These are phyloP conservation scores for Zootoca vivipara DNA, from an alignment of 2,113 vertebrate genomes.

Conservation along the genomic window DNA sequence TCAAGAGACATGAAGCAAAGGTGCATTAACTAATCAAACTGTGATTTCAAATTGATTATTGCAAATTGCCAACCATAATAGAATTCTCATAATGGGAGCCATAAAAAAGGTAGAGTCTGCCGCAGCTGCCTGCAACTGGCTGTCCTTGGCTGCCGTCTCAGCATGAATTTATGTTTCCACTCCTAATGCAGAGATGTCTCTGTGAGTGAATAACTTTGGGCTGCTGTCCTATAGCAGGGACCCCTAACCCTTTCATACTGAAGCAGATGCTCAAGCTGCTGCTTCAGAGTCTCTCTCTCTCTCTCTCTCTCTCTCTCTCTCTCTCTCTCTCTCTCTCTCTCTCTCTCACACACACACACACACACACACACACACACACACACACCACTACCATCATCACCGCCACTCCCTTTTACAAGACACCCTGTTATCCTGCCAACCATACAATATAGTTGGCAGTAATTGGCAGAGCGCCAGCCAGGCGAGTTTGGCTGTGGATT, in stretches of 20 bases:
- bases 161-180: accelerated
- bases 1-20: constrained; percentile 66
- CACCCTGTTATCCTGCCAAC: not conserved
- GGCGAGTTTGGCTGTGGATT: not conserved
- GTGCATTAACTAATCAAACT: constrained; percentile 78
- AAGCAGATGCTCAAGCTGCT: not conserved
- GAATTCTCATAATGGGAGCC: constrained; percentile 66
- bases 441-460: not conserved
- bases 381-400: not conserved
- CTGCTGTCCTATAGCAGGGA: accelerated
- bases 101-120: constrained; percentile 53
- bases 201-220: not conserved
- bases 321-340: not conserved
- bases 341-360: not conserved
- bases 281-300: not conserved
- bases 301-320: not conserved
- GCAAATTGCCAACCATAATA: constrained; percentile 72
- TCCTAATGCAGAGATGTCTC: accelerated
- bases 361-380: not conserved
- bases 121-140: not conserved
- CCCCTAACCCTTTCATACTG: not conserved
- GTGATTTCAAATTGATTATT: constrained; percentile 79
- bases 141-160: not conserved
- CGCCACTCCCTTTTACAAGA: not conserved
- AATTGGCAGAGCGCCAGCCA: not conserved